Evolutionary conservation across 1,140 invertebrate genomes (phyloP).

Genomic region (Drosophila busckii): DNA sequence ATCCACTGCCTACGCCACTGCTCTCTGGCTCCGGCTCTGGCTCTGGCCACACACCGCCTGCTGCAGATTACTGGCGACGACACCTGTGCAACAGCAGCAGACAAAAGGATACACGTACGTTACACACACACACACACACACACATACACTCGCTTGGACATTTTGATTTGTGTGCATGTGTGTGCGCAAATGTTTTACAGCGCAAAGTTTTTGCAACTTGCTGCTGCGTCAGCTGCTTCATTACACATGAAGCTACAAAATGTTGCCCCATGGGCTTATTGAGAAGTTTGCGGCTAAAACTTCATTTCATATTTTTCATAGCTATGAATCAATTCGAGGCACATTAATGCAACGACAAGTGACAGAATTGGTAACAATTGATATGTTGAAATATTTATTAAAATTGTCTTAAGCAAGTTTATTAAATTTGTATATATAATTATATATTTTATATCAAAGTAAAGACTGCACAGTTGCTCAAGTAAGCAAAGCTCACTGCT

Average conservation of each 20-base stretch:
- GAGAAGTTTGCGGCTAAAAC: constrained; percentile 2
- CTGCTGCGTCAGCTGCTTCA: constrained; percentile 74
- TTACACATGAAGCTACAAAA: constrained; percentile 58
- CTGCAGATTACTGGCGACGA: constrained; percentile 70
- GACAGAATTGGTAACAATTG: too few relatives aligned
- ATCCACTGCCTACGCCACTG: constrained; percentile 5
- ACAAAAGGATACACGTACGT: constrained; percentile 9
- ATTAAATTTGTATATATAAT: too few relatives aligned
- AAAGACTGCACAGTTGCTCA: too few relatives aligned
- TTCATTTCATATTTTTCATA: neutral
- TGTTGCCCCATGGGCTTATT: constrained; percentile 7
- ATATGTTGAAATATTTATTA: too few relatives aligned
- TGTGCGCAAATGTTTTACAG: constrained; percentile 42
- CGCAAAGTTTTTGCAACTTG: constrained; percentile 65
- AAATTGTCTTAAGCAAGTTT: too few relatives aligned
- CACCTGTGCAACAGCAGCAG: constrained; percentile 55
- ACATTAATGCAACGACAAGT: too few relatives aligned
- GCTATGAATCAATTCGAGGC: too few relatives aligned
- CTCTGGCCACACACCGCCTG: constrained; percentile 29
- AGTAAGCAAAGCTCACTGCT: too few relatives aligned
- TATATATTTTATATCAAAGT: too few relatives aligned
- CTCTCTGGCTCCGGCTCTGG: constrained; percentile 1
- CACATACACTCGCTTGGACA: too few relatives aligned
- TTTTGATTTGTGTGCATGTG: constrained; percentile 1
- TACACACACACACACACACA: too few relatives aligned